These are phyloP conservation scores for Rhamnusium bicolor DNA, from an alignment of 2,888 invertebrate species.

Conservation along the genomic window DNA sequence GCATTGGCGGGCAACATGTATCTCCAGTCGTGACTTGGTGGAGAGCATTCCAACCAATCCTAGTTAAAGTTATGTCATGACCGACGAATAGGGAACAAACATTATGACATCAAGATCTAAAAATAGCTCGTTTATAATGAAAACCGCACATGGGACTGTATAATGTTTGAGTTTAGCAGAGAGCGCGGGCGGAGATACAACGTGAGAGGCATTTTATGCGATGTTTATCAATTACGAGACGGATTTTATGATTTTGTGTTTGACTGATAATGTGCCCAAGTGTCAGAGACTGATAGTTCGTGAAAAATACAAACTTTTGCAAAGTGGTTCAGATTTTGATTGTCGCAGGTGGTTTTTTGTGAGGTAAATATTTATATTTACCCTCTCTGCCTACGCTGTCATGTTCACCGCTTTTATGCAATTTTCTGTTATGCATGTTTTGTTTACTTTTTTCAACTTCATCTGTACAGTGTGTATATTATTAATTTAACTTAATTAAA, in stretches of 20 bases:
- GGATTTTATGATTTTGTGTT: constrained; percentile 62
- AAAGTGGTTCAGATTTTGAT: constrained; percentile 63
- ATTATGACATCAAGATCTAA: constrained; percentile 67
- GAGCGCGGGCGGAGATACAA: constrained; percentile 62
- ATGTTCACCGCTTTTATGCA: constrained; percentile 35
- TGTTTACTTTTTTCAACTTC: neutral
- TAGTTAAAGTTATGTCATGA: constrained; percentile 61
- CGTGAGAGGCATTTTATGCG: constrained; percentile 64
- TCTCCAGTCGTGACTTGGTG: constrained; percentile 60
- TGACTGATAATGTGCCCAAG: constrained; percentile 63
- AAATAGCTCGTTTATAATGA: constrained; percentile 67
- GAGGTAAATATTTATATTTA: constrained; percentile 67
- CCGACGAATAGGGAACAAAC: constrained; percentile 57
- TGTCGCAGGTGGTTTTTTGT: constrained; percentile 68
- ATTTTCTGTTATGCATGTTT: constrained; percentile 19
- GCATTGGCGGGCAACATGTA: constrained; percentile 61
- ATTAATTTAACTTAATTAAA: too few relatives aligned
- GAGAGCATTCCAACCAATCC: constrained; percentile 61
- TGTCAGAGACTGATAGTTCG: constrained; percentile 62
- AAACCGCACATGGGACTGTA: constrained; percentile 65
- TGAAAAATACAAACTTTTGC: constrained; percentile 58
- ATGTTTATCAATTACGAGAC: constrained; percentile 67
- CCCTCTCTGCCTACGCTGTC: constrained; percentile 47
- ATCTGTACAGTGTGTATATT: too few relatives aligned
- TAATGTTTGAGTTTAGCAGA: constrained; percentile 68